Percentiles rank a stretch among this genome's conserved stretches.
phyloP scores from a whole-genome alignment of 2,113 vertebrate genomes.

The Misgurnus mizolepis region DNA sequence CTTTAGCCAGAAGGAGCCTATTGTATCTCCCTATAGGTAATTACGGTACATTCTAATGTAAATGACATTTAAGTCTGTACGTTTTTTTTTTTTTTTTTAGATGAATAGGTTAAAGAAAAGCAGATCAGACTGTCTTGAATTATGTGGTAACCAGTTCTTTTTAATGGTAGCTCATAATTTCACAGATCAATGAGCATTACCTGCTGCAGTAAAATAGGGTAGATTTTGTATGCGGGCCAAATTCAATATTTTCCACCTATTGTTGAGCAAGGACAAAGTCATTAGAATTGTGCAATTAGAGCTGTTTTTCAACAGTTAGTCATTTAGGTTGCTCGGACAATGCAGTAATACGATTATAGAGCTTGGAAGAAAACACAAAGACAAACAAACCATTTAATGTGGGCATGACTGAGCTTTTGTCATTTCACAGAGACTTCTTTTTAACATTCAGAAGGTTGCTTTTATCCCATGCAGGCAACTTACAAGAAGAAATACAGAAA shows the following conservation, averaged over 20 bases:
- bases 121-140: conserved; percentile 64
- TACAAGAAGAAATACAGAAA: too few species aligned
- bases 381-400: not conserved
- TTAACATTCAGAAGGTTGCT: too few species aligned
- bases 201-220: conserved; percentile 62
- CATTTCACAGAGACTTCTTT: too few species aligned
- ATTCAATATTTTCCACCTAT: conserved; percentile 69
- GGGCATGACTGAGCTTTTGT: too few species aligned
- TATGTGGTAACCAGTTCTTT: conserved; percentile 63
- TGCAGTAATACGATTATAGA: conserved; percentile 19
- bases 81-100: conserved; percentile 44
- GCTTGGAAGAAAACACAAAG: not conserved
- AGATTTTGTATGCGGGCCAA: conserved; percentile 67
- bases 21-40: conserved; percentile 39
- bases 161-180: conserved; percentile 74
- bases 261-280: conserved; percentile 68
- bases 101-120: conserved; percentile 59
- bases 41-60: conserved; percentile 30
- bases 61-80: conserved; percentile 67
- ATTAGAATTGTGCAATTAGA: conserved; percentile 61
- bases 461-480: too few species aligned
- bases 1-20: not conserved
- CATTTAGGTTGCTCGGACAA: conserved; percentile 31
- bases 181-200: conserved; percentile 77
- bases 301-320: conserved; percentile 48